A percentile compares a stretch with the other conserved stretches of the same genome.
Evolutionary conservation across 2,113 vertebrate genomes (phyloP).

Genomic region (Paraplagusia blochii): DNA sequence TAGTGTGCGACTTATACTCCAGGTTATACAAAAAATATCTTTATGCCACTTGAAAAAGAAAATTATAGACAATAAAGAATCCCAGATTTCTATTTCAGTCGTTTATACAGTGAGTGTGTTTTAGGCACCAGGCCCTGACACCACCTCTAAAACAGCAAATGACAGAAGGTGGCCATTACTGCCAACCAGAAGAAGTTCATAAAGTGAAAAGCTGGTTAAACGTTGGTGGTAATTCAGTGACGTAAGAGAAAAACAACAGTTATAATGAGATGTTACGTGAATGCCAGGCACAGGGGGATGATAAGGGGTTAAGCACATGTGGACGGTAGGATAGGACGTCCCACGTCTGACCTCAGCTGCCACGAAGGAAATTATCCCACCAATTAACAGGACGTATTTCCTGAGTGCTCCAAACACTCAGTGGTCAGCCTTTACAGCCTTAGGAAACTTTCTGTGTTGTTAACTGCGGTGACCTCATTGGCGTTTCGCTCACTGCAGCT

Average conservation of each 20-base stretch:
- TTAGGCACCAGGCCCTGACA: not conserved
- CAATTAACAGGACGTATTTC: conserved; percentile 70
- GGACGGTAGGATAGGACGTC: conserved; percentile 53
- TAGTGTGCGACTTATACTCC: too few relatives aligned
- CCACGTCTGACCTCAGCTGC: conserved; percentile 71
- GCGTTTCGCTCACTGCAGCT: conserved; percentile 41
- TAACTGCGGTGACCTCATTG: conserved; percentile 68
- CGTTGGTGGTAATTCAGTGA: conserved; percentile 14
- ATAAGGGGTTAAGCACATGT: conserved; percentile 37
- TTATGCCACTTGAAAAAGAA: too few relatives aligned
- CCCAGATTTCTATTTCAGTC: too few relatives aligned
- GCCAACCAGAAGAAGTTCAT: conserved; percentile 16
- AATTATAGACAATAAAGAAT: too few relatives aligned
- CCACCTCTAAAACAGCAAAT: conserved; percentile 6
- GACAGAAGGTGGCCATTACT: conserved; percentile 8
- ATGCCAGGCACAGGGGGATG: conserved; percentile 18
- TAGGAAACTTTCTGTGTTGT: conserved; percentile 71
- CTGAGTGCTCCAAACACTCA: conserved; percentile 55
- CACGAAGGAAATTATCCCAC: conserved; percentile 62
- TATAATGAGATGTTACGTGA: conserved; percentile 27
- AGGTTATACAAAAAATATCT: too few relatives aligned
- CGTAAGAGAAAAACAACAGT: conserved; percentile 36
- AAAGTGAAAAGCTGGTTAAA: conserved; percentile 20
- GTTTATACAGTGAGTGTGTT: too few relatives aligned
- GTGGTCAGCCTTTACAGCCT: conserved; percentile 61